Evolutionary conservation across 2,113 vertebrate genomes (phyloP), one percentile per base, ranked within the genome.

Genomic region (Apeltes quadracus): DNA sequence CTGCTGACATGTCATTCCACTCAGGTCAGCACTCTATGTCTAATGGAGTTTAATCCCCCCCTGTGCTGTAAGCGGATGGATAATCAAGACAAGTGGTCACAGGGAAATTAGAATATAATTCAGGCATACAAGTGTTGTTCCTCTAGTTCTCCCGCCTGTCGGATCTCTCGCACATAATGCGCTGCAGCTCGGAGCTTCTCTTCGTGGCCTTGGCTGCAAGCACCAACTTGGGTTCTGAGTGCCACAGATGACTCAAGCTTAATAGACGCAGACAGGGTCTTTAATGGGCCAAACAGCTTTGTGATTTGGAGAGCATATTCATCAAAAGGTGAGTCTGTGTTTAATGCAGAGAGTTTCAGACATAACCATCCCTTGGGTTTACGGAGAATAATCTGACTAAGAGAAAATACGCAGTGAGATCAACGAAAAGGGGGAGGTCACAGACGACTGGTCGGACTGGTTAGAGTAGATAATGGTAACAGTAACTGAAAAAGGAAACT

Each of bases 31-130:
- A 5, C 63, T 73, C 71, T 59, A 12, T 5, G 43, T 39, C 69
- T 67, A 61, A 78, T 83, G 39, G 56, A 80, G 46, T 73, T 61
- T 79, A 74, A 84, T 77, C 51, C 51, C 41, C 51, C 41, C 25
- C 44, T 68, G 58, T 51, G 69, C 62, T 62, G 46, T 36, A 63
- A 48, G 61, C 70, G 61, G 58, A 77, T 69, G 81, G 63, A 75
- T 64, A 72, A 81, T 83, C 71, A 87, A 56, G 61, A 23, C 59
- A 38, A 75, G 73, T 50, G 71, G 54, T 41, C 23, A 51, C 39
- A 29, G 59, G 23, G 32, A 77, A 87, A 87, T 85, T 72, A 83
- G 34, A 85, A 83, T 56, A 68, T 73, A 83, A 77, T 75, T 64
- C 67, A 72, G 5, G 23, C 55, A 70, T 75, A 81, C 75, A 63